These are phyloP conservation scores for Iphiclides podalirius DNA, from an alignment of 2,888 invertebrate genomes.

Conservation along the genomic window DNA sequence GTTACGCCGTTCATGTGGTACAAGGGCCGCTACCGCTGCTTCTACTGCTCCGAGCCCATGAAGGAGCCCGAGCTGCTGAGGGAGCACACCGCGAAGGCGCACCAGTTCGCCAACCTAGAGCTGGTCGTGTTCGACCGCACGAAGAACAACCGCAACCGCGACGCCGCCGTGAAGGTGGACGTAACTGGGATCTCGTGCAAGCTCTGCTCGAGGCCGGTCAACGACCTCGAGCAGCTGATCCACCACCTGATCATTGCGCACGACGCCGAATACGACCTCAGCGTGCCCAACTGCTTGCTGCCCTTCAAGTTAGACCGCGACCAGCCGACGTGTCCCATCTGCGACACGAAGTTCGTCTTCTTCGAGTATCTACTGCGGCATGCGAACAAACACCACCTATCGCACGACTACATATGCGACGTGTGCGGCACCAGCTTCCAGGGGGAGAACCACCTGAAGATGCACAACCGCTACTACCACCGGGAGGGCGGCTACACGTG, in stretches of 20 bases:
- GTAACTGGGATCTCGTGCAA: slow-evolving; percentile 61
- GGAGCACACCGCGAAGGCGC: slow-evolving; percentile 52
- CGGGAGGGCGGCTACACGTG: slow-evolving; percentile 67
- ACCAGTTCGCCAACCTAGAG: slow-evolving; percentile 61
- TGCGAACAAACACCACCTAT: slow-evolving; percentile 66
- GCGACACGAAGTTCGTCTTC: slow-evolving; percentile 64
- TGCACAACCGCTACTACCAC: slow-evolving; percentile 72
- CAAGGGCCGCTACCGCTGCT: slow-evolving; percentile 65
- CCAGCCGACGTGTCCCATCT: slow-evolving; percentile 63
- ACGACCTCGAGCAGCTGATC: slow-evolving; percentile 60
- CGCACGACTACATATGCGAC: slow-evolving; percentile 71
- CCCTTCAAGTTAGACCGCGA: slow-evolving; percentile 67
- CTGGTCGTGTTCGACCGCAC: slow-evolving; percentile 61
- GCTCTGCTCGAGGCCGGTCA: slow-evolving; percentile 49
- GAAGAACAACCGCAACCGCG: slow-evolving; percentile 65
- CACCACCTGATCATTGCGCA: slow-evolving; percentile 70
- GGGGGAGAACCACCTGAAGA: slow-evolving; percentile 69
- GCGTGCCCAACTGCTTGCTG: slow-evolving; percentile 63
- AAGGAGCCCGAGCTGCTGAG: slow-evolving; percentile 55
- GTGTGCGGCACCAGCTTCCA: slow-evolving; percentile 72
- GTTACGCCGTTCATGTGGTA: slow-evolving; percentile 72
- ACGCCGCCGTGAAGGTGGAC: slow-evolving; percentile 71
- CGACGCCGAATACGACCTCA: slow-evolving; percentile 67
- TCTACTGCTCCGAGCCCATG: slow-evolving; percentile 63
- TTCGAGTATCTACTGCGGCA: slow-evolving; percentile 67